Evolutionary conservation across 1,140 invertebrate species (phyloP).

Genomic region (Caenorhabditis latens): DNA sequence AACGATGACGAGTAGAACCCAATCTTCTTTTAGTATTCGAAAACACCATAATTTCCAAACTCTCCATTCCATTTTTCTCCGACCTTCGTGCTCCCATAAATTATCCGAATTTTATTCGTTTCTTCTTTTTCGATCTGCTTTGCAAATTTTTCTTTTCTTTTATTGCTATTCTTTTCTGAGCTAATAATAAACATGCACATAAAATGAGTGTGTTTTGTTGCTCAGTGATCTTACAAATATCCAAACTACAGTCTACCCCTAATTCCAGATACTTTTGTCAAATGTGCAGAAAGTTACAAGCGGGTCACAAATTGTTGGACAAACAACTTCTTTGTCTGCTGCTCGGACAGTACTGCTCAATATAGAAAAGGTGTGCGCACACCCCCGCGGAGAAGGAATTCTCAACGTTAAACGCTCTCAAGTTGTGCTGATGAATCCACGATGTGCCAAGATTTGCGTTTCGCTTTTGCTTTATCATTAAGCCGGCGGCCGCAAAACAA

Average conservation of each 20-base stretch:
- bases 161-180: background rate
- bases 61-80: background rate
- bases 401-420: background rate
- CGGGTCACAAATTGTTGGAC: constrained; percentile 22
- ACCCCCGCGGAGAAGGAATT: background rate
- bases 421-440: background rate
- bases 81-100: background rate
- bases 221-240: too few species aligned
- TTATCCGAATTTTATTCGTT: background rate
- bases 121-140: background rate
- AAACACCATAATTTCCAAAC: background rate
- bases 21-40: too few species aligned
- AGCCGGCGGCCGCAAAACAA: background rate
- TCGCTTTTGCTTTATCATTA: constrained; percentile 30
- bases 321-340: background rate
- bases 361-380: constrained; percentile 4
- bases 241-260: background rate
- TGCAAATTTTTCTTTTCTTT: background rate
- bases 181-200: background rate
- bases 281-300: constrained; percentile 14
- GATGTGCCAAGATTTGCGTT: constrained; percentile 39
- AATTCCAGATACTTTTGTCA: background rate
- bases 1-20: background rate
- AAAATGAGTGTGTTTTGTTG: background rate
- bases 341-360: constrained; percentile 41